Percentiles rank a stretch among this genome's conserved stretches.
These are phyloP conservation scores for Drosophila ananassae DNA, from an alignment of 1,140 invertebrate species.

Conservation along the genomic window DNA sequence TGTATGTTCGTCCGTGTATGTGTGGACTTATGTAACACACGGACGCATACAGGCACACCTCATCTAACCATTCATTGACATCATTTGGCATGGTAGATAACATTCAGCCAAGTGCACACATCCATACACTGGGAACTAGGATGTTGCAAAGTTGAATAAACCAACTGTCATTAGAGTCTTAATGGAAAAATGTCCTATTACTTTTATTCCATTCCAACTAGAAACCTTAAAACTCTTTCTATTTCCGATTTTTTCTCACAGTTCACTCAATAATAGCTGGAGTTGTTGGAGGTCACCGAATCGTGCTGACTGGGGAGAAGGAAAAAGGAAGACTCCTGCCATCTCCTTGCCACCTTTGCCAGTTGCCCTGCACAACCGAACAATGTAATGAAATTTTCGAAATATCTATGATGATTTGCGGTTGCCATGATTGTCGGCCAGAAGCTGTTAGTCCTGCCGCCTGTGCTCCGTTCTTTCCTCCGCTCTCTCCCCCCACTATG, in stretches of 20 bases:
- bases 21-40: slow-evolving; percentile 36
- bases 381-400: slow-evolving; percentile 78
- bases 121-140: slow-evolving; percentile 4
- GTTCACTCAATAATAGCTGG: slow-evolving; percentile 9
- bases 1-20: slow-evolving; percentile 8
- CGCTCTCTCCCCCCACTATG: neutral
- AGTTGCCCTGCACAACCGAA: slow-evolving; percentile 36
- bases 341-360: slow-evolving; percentile 47
- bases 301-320: neutral
- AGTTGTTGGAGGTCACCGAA: slow-evolving; percentile 15
- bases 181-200: neutral
- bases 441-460: slow-evolving; percentile 30
- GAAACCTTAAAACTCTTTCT: too few relatives aligned
- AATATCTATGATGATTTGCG: slow-evolving; percentile 81
- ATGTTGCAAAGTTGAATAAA: neutral
- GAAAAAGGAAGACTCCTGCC: slow-evolving; percentile 30
- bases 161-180: neutral
- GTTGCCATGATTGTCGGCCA: slow-evolving; percentile 70
- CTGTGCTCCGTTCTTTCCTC: neutral
- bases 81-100: slow-evolving; percentile 76
- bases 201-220: too few relatives aligned
- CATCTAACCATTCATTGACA: slow-evolving; percentile 79
- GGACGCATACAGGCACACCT: slow-evolving; percentile 61
- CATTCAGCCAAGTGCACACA: slow-evolving; percentile 73
- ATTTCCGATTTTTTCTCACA: neutral